Percentiles rank a stretch among this genome's conserved stretches.
phyloP scores from a whole-genome alignment of 2,113 vertebrate species.

The Tachuris rubrigastra region DNA sequence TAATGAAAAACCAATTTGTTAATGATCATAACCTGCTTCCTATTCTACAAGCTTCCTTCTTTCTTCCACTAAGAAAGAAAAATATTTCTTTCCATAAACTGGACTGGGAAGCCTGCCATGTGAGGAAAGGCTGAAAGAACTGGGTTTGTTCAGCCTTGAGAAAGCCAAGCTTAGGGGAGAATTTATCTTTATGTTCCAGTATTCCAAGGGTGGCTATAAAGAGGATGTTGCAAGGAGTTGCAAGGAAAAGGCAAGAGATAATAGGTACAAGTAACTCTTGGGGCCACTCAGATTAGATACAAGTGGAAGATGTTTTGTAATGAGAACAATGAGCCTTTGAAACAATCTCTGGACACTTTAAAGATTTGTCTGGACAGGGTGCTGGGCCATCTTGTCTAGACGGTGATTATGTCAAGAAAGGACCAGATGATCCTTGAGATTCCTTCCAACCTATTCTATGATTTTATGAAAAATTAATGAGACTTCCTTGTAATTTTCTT shows the following conservation, averaged over 20 bases:
- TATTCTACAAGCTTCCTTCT: not conserved
- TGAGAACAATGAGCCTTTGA: not conserved
- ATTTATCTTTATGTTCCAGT: not conserved
- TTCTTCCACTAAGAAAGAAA: not conserved
- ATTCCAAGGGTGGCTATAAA: not conserved
- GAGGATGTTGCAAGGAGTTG: not conserved
- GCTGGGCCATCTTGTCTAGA: not conserved
- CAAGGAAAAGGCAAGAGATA: not conserved
- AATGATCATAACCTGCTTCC: not conserved
- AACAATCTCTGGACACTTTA: not conserved
- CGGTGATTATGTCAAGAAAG: not conserved
- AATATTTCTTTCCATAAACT: not conserved
- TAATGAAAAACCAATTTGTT: not conserved
- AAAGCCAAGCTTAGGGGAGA: not conserved
- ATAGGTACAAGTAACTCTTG: not conserved
- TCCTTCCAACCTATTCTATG: not conserved
- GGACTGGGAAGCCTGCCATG: not conserved
- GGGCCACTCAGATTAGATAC: not conserved
- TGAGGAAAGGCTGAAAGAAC: not conserved
- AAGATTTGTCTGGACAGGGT: not conserved
- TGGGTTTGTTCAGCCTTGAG: not conserved
- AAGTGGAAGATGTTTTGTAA: not conserved
- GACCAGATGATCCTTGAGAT: not conserved
- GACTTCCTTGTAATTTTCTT: not conserved
- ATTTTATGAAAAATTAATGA: not conserved